phyloP scores from a whole-genome alignment of 2,797 vertebrate species.

The Cossypha dichroa region DNA sequence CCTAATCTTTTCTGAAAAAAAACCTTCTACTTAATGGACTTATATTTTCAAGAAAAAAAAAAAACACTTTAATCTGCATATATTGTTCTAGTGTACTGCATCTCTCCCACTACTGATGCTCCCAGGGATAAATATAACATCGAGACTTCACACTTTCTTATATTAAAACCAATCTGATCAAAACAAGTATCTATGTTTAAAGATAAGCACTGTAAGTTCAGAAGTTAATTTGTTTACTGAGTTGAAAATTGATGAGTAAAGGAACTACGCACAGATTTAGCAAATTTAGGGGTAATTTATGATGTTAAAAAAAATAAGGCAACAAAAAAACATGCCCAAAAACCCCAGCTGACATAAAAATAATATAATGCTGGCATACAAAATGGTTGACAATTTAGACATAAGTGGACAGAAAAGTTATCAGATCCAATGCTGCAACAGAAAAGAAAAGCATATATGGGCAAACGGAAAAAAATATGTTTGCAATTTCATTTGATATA shows the following conservation, averaged over 20 bases:
- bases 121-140: neutral
- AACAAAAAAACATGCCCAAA: neutral
- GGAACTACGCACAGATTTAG: neutral
- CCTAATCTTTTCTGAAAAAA: neutral
- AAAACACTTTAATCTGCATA: accelerated
- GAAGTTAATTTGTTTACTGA: neutral
- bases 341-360: neutral
- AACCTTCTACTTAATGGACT: neutral
- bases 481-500: neutral
- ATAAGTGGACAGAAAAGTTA: neutral
- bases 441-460: neutral
- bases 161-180: neutral
- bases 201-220: neutral
- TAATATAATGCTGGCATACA: neutral
- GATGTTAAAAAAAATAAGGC: neutral
- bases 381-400: neutral
- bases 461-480: neutral
- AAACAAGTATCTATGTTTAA: neutral
- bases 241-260: neutral
- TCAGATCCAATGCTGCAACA: neutral
- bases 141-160: neutral
- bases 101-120: neutral
- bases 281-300: neutral
- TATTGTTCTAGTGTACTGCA: neutral
- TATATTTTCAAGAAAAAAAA: neutral